Base-by-base conservation (phyloP, 2,888 invertebrate species). In the Leucoptera coffeella region DNA sequence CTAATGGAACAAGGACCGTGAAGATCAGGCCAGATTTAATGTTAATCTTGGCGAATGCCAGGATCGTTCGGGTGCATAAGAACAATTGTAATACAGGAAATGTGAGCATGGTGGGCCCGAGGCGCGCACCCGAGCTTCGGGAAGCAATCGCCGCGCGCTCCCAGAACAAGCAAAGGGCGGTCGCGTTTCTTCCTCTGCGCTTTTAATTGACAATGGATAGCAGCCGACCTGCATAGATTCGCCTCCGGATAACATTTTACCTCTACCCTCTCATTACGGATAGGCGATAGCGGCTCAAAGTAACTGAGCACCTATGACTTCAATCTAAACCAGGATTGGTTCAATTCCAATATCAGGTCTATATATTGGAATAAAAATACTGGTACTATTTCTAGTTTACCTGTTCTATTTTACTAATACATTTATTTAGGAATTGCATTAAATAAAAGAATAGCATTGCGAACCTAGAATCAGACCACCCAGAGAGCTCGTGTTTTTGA, bases 121-220 rank as follows among this genome's bases (percentile, higher is more conserved):
- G 64, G 67, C 62, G 42, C 38, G 49, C 45, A 52, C n/a, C n/a
- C 50, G 49, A 54, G 52, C 50, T 53, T 52, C 50, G 58, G 53
- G 48, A 54, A 57, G 55, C 58, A 60, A 59, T 60, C 50, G 48
- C 46, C 50, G 50, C 51, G 17, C 45, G 48, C 48, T 41, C 49
- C 50, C 46, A 53, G 50, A 53, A 61, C 59, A 62, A 56, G 62
- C 50, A 58, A 59, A 59, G 54, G 61, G 58, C 59, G 59, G 60
- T 54, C 54, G 51, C 47, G 42, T 50, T 52, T 47, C 45, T 37
- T 42, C 52, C 57, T 50, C 47, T 44, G 38, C 55, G 56, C 50
- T 54, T 56, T 58, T 62, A 64, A 65, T 64, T 61, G 61, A 61
- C 60, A 62, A 61, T 56, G 45, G 50, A 52, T 50, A 46, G 46